A percentile compares a stretch with the other conserved stretches of the same genome.
Conservation (phyloP, 2,888 invertebrate genomes). For the Phymatocera aterrima region DNA sequence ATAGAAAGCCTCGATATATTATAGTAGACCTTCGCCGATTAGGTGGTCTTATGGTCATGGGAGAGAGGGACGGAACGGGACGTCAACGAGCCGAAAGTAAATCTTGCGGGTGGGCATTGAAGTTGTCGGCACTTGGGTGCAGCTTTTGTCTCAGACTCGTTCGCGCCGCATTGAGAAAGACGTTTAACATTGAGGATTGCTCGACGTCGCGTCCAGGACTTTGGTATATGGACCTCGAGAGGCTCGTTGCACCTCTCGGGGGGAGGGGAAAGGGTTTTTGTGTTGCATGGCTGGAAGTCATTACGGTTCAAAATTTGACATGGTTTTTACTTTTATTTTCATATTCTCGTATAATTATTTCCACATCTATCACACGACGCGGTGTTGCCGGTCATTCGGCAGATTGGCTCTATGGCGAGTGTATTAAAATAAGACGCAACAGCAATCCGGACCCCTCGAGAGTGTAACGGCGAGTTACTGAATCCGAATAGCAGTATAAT, state of each 20-base stretch:
- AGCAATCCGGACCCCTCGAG: constrained; percentile 44
- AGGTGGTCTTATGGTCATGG: constrained; percentile 12
- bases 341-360: constrained; percentile 73
- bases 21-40: not conserved
- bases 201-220: constrained; percentile 19
- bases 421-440: constrained; percentile 65
- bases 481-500: not conserved
- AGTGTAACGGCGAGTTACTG: constrained; percentile 18
- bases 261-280: constrained; percentile 51
- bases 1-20: constrained; percentile 28
- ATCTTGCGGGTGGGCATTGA: constrained; percentile 23
- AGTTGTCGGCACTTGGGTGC: not conserved
- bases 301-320: constrained; percentile 72
- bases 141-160: constrained; percentile 34
- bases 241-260: constrained; percentile 6
- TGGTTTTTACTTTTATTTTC: constrained; percentile 71
- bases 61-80: not conserved
- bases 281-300: constrained; percentile 71
- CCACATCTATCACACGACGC: constrained; percentile 72
- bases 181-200: not conserved
- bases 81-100: constrained; percentile 3
- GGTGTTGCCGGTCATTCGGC: constrained; percentile 56
- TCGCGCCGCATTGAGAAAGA: constrained; percentile 9
- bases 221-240: constrained; percentile 16
- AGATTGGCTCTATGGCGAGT: constrained; percentile 65